A percentile compares a stretch with the other conserved stretches of the same genome.
Conservation (phyloP, 2,113 vertebrate genomes). For the Limnothrissa miodon region DNA sequence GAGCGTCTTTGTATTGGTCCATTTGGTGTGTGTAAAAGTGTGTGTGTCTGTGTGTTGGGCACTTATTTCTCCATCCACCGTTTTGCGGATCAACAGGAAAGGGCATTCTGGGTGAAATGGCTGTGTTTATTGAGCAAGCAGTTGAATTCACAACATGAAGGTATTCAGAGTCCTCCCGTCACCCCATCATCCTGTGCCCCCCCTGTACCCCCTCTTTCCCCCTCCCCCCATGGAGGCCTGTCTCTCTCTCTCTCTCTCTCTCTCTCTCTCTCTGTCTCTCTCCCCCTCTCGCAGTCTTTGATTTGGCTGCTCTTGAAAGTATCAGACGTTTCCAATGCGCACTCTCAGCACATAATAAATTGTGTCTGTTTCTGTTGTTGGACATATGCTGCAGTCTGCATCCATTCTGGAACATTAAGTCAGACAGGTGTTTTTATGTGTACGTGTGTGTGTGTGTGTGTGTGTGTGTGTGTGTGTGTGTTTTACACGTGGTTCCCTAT, state of each 20-base stretch:
- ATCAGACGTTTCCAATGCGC: neutral
- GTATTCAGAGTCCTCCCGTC: neutral
- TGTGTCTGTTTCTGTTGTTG: conserved; percentile 17
- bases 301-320: neutral
- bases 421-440: conserved; percentile 11
- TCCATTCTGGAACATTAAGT: neutral
- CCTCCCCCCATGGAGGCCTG: neutral
- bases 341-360: conserved; percentile 6
- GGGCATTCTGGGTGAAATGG: conserved; percentile 5
- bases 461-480: conserved; percentile 13
- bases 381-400: neutral
- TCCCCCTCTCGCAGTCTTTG: neutral
- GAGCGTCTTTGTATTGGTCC: neutral
- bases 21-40: no score
- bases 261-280: neutral
- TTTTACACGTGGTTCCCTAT: conserved; percentile 28
- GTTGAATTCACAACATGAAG: neutral
- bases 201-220: no score
- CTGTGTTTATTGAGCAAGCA: neutral
- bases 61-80: neutral
- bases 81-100: neutral
- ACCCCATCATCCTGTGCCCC: neutral
- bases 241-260: neutral
- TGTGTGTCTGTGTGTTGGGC: neutral
- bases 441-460: conserved; percentile 15